phyloP scores from a whole-genome alignment of 2,888 invertebrate genomes.

The Cyclophora punctaria region DNA sequence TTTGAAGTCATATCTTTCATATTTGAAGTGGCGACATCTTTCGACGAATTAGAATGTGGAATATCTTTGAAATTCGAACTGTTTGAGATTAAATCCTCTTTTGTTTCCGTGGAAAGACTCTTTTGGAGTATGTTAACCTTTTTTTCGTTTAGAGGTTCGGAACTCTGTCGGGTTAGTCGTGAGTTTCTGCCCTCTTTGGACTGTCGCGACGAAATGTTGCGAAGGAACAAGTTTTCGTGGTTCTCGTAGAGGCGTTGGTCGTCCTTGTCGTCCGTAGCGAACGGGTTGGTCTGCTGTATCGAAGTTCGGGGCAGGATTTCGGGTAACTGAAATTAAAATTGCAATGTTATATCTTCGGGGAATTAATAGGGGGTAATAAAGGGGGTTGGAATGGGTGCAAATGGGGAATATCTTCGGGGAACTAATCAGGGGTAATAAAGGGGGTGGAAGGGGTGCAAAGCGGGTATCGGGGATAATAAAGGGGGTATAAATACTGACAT shows the following conservation, averaged over 20 bases:
- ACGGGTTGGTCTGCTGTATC: constrained; percentile 50
- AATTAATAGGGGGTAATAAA: too few relatives aligned
- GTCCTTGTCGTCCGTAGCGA: constrained; percentile 40
- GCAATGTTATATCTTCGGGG: too few relatives aligned
- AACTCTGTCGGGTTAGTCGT: constrained; percentile 52
- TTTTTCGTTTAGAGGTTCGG: constrained; percentile 56
- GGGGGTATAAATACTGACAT: too few relatives aligned
- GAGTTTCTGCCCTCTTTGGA: constrained; percentile 57
- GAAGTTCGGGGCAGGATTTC: constrained; percentile 56
- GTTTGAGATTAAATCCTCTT: background rate
- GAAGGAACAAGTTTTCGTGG: constrained; percentile 59
- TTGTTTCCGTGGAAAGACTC: constrained; percentile 57
- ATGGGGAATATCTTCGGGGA: too few relatives aligned
- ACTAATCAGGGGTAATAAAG: too few relatives aligned
- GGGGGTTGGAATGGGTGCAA: too few relatives aligned
- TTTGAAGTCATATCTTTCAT: background rate
- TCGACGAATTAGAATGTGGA: background rate
- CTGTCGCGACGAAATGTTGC: constrained; percentile 59
- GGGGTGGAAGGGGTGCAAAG: too few relatives aligned
- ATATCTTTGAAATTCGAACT: background rate
- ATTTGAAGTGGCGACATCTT: background rate
- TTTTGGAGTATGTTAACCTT: constrained; percentile 46
- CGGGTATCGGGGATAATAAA: too few relatives aligned
- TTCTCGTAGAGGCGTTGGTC: constrained; percentile 59
- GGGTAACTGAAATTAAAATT: constrained; percentile 40